phyloP scores from a whole-genome alignment of 1,140 invertebrate genomes.

The Drosophila fuyamai region DNA sequence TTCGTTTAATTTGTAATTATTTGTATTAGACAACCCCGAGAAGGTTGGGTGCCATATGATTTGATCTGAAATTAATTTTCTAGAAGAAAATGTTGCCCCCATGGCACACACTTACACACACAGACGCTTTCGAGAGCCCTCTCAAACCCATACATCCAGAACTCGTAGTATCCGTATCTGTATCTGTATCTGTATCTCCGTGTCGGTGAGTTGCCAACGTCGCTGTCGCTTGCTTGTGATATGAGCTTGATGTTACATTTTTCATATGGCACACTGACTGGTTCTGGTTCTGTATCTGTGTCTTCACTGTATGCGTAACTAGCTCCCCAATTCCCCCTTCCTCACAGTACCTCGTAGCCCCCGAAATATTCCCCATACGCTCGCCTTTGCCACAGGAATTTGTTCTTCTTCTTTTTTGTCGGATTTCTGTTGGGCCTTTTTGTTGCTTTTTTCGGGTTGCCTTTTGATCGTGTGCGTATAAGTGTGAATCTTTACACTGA shows the following conservation, averaged over 20 bases:
- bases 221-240: conserved; percentile 44
- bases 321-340: conserved; percentile 17
- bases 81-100: conserved; percentile 64
- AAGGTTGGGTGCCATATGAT: conserved; percentile 45
- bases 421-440: conserved; percentile 55
- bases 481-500: conserved; percentile 59
- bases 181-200: conserved; percentile 41
- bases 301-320: conserved; percentile 31
- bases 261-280: conserved; percentile 72
- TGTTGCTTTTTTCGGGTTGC: conserved; percentile 55
- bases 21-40: conserved; percentile 12
- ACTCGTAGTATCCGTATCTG: conserved; percentile 49
- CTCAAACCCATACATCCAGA: conserved; percentile 35
- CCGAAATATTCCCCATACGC: background rate
- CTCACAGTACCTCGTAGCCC: no score
- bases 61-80: conserved; percentile 71
- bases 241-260: conserved; percentile 68
- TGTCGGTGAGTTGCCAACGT: conserved; percentile 50
- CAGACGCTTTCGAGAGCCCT: conserved; percentile 31
- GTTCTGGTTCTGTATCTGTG: conserved; percentile 44
- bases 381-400: conserved; percentile 58
- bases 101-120: conserved; percentile 52
- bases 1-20: background rate
- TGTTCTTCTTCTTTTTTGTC: conserved; percentile 48
- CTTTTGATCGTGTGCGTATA: conserved; percentile 63